Evolutionary conservation across 2,888 invertebrate species (phyloP).

Genomic region (Phalera bucephala): DNA sequence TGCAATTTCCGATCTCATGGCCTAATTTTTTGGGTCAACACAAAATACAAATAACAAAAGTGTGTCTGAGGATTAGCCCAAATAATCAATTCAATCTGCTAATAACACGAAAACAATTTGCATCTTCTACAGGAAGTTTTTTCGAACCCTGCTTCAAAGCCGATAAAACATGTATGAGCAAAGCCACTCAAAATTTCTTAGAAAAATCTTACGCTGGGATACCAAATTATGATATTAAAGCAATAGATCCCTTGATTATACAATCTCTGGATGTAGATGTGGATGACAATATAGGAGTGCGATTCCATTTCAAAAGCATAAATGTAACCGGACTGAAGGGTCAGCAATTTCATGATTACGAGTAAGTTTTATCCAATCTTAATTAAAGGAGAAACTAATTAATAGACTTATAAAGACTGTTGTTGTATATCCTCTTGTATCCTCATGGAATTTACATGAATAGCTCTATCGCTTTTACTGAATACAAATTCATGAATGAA

Average conservation of each 20-base stretch:
- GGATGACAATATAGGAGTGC: conserved; percentile 35
- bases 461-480: too few species aligned
- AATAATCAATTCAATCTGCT: too few species aligned
- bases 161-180: conserved; percentile 60
- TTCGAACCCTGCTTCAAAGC: conserved; percentile 48
- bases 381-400: too few species aligned
- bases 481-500: too few species aligned
- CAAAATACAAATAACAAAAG: too few species aligned
- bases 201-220: conserved; percentile 56
- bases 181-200: conserved; percentile 54
- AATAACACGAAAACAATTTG: too few species aligned
- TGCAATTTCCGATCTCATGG: too few species aligned
- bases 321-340: conserved; percentile 58
- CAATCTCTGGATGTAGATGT: conserved; percentile 38
- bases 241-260: conserved; percentile 57
- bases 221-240: conserved; percentile 42
- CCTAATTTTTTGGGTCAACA: too few species aligned
- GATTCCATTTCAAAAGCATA: conserved; percentile 49
- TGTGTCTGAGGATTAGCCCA: too few species aligned
- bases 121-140: conserved; percentile 25
- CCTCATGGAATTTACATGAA: too few species aligned
- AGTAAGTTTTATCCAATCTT: conserved; percentile 43
- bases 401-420: too few species aligned
- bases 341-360: conserved; percentile 53
- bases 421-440: too few species aligned